A percentile compares a stretch with the other conserved stretches of the same genome.
Evolutionary conservation across 2,888 invertebrate species (phyloP).

Genomic region (Calameuta idolon): DNA sequence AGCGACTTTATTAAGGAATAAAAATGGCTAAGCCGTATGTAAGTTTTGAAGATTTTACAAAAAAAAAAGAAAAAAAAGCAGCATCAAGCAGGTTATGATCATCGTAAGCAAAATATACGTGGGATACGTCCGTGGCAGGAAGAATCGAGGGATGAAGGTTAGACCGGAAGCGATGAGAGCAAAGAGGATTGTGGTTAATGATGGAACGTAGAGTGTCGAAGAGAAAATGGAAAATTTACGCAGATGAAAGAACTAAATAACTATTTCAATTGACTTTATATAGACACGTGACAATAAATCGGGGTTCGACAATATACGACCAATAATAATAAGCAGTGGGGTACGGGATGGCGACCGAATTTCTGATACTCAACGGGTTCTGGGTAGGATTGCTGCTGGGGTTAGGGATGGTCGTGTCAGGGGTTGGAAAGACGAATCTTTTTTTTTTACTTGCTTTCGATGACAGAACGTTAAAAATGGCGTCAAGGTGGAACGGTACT

Average conservation of each 20-base stretch:
- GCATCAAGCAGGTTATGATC: neutral
- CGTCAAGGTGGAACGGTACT: neutral
- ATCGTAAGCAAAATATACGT: neutral
- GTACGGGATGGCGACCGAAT: neutral
- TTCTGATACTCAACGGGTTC: neutral
- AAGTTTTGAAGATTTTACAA: constrained; percentile 60
- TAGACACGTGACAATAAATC: constrained; percentile 35
- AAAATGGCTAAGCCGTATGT: constrained; percentile 34
- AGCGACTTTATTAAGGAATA: constrained; percentile 29
- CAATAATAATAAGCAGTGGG: neutral
- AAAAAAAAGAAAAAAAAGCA: constrained; percentile 21
- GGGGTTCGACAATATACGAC: constrained; percentile 6
- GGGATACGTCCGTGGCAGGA: neutral
- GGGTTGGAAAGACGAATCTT: neutral
- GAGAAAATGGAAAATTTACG: constrained; percentile 25
- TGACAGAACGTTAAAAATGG: neutral
- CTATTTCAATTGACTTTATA: constrained; percentile 28
- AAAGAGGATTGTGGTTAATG: neutral
- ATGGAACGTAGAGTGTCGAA: constrained; percentile 37
- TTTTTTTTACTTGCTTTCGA: constrained; percentile 13
- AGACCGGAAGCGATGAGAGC: neutral
- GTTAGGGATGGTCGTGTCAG: neutral
- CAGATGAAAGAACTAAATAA: constrained; percentile 31
- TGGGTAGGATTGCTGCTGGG: neutral
- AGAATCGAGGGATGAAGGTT: too few relatives aligned